A percentile compares a stretch with the other conserved stretches of the same genome.
Conservation (phyloP, 2,113 vertebrate species). For the Malaclemys terrapin region DNA sequence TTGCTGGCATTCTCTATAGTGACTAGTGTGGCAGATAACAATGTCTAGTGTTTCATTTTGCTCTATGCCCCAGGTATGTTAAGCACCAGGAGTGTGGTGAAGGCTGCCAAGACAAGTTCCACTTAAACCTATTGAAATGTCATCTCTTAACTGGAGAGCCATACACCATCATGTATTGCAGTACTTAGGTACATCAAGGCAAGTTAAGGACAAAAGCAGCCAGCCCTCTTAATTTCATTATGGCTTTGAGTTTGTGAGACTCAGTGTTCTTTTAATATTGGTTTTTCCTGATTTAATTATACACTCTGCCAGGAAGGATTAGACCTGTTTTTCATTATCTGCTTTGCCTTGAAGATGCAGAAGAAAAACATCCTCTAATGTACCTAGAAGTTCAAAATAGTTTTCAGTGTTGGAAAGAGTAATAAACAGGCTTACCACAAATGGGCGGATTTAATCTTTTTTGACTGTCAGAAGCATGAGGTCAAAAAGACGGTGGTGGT, state of each 20-base stretch:
- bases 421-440: background rate
- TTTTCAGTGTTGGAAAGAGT: background rate
- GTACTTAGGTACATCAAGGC: slow-evolving; percentile 16
- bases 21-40: slow-evolving; percentile 7
- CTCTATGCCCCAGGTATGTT: background rate
- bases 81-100: background rate
- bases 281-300: background rate
- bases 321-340: background rate
- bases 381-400: background rate
- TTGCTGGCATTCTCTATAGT: background rate
- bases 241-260: background rate
- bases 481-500: background rate
- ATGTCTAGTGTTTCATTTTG: background rate
- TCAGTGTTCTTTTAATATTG: background rate
- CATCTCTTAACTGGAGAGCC: slow-evolving; percentile 15
- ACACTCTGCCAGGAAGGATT: background rate
- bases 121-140: slow-evolving; percentile 2
- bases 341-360: background rate
- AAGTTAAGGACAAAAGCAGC: slow-evolving; percentile 45
- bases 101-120: background rate
- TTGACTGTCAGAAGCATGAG: background rate
- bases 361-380: background rate
- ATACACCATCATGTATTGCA: background rate
- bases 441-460: background rate
- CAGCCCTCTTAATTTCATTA: slow-evolving; percentile 34